These are phyloP conservation scores for Ianthella basta DNA, from an alignment of 37 sponge, comb jelly and placozoan species.

Conservation along the genomic window DNA sequence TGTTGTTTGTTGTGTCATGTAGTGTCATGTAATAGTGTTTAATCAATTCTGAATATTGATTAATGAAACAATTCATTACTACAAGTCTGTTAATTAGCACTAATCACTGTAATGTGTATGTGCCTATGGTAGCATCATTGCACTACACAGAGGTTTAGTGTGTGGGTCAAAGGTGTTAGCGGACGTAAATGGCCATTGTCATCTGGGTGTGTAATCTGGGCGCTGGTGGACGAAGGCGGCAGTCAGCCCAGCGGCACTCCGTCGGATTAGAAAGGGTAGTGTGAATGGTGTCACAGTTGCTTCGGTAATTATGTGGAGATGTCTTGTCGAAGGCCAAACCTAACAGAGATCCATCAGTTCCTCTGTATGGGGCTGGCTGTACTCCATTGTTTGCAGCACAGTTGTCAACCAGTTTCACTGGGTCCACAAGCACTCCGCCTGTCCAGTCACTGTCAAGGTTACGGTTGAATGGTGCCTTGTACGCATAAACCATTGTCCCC, in stretches of 20 bases:
- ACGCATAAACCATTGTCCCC: slow-evolving; percentile 23
- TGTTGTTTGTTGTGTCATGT: too few species aligned
- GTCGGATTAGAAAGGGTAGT: background rate
- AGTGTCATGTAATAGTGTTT: too few species aligned
- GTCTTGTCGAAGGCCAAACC: background rate
- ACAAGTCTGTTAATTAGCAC: too few species aligned
- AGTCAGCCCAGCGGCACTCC: background rate
- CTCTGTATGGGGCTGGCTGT: background rate
- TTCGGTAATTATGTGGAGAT: background rate
- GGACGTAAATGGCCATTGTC: slow-evolving; percentile 22
- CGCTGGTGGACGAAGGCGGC: background rate
- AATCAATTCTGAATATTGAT: too few species aligned
- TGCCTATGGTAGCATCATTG: too few species aligned
- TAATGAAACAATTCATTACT: slow-evolving; percentile 4
- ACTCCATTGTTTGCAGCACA: background rate
- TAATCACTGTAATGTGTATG: too few species aligned
- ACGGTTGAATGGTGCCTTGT: slow-evolving; percentile 6
- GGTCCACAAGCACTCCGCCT: background rate
- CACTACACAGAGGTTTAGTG: too few species aligned
- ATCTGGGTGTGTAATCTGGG: background rate
- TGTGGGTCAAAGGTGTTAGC: background rate
- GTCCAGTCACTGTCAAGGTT: slow-evolving; percentile 5
- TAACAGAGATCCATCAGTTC: background rate
- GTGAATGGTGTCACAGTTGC: background rate
- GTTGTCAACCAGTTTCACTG: background rate